Conservation (phyloP, 1,140 invertebrate species). For the Archivesica marissinica region DNA sequence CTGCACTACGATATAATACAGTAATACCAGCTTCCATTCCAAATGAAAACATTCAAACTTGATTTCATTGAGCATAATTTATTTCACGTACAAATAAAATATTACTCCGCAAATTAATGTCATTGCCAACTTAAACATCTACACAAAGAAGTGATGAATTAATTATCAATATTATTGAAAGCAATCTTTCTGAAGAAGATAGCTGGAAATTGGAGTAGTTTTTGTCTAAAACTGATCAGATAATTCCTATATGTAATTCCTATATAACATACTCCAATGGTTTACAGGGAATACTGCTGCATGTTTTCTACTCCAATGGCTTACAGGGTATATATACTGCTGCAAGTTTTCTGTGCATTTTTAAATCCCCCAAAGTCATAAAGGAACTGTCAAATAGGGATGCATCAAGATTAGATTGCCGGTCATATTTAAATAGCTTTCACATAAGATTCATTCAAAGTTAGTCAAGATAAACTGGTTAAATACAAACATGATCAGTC, state of each 20-base stretch:
- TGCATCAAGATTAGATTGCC: constrained; percentile 54
- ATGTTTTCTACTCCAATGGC: neutral
- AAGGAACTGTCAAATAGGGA: constrained; percentile 35
- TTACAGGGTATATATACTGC: neutral
- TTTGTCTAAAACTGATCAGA: neutral
- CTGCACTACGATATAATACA: neutral
- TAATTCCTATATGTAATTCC: neutral
- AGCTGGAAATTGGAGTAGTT: neutral
- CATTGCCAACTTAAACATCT: neutral
- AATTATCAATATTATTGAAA: constrained; percentile 32
- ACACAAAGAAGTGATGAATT: constrained; percentile 7
- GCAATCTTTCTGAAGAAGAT: neutral
- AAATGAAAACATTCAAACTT: constrained; percentile 20
- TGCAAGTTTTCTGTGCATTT: too few relatives aligned
- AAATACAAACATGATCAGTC: constrained; percentile 24
- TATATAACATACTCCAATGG: neutral
- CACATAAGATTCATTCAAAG: neutral
- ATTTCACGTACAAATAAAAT: constrained; percentile 47
- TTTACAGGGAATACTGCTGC: neutral
- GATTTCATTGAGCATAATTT: constrained; percentile 23
- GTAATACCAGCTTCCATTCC: constrained; percentile 1
- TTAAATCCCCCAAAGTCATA: constrained; percentile 2
- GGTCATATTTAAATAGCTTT: constrained; percentile 20
- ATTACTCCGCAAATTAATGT: constrained; percentile 16
- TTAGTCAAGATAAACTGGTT: constrained; percentile 15